Conservation (phyloP, 2,113 vertebrate species). For the Neolamprologus sp. region DNA sequence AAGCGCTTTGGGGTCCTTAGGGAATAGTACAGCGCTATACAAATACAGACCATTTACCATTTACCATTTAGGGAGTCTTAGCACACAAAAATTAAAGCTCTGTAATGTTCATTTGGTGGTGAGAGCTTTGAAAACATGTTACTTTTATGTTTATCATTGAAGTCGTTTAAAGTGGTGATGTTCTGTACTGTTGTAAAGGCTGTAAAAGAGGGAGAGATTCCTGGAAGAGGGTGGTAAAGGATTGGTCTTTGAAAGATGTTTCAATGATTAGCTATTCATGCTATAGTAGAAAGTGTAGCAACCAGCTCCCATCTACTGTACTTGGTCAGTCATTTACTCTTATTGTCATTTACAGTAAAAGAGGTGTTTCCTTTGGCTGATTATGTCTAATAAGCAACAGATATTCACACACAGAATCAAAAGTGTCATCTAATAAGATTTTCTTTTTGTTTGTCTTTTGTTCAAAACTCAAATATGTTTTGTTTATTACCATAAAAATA, state of each 20-base stretch:
- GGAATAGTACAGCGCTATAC: too few relatives aligned
- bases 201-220: neutral
- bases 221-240: neutral
- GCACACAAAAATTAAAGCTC: neutral
- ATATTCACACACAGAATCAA: neutral
- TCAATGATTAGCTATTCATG: accelerated
- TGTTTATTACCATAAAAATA: neutral
- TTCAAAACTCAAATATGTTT: neutral
- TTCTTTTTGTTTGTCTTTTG: neutral
- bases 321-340: neutral
- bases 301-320: neutral
- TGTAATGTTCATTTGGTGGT: accelerated
- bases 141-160: neutral
- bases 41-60: too few relatives aligned
- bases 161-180: neutral
- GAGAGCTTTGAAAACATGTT: neutral
- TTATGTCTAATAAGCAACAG: neutral
- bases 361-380: neutral
- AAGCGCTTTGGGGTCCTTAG: too few relatives aligned
- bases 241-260: neutral
- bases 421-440: neutral
- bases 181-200: accelerated
- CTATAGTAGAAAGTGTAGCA: neutral
- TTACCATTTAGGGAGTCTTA: neutral
- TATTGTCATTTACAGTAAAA: too few relatives aligned